A percentile compares a stretch with the other conserved stretches of the same genome.
These are phyloP conservation scores for Calliopsis andreniformis DNA, from an alignment of 1,140 invertebrate genomes.

Conservation along the genomic window DNA sequence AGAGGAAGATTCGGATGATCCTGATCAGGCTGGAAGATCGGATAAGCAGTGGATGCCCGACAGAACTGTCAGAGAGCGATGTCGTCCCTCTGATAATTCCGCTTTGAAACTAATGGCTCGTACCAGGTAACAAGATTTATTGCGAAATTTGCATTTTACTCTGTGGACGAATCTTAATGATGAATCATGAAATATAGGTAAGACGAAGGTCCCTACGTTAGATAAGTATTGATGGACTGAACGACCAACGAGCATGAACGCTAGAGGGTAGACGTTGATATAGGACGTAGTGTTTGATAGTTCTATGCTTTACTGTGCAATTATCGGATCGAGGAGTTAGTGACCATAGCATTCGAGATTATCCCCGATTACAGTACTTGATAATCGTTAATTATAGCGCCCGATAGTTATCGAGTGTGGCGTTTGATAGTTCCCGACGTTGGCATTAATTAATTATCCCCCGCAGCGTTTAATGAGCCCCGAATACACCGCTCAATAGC, in stretches of 20 bases:
- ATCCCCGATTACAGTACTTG: background rate
- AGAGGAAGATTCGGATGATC: slow-evolving; percentile 38
- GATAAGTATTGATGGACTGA: too few species aligned
- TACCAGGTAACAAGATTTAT: slow-evolving; percentile 20
- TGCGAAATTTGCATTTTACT: background rate
- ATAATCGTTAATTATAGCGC: slow-evolving; percentile 5
- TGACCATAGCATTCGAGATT: background rate
- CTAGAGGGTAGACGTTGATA: background rate
- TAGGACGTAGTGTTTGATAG: too few species aligned
- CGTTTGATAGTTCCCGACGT: slow-evolving; percentile 13
- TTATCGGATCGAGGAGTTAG: background rate
- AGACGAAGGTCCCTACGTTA: too few species aligned
- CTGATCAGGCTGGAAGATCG: slow-evolving; percentile 11
- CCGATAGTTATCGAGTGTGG: slow-evolving; percentile 7
- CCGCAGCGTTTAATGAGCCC: slow-evolving; percentile 1
- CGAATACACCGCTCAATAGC: background rate
- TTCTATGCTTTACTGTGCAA: background rate
- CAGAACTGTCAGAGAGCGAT: slow-evolving; percentile 41
- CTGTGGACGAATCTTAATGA: too few species aligned
- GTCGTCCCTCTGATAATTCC: slow-evolving; percentile 32
- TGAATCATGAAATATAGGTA: too few species aligned
- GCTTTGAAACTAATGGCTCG: slow-evolving; percentile 46
- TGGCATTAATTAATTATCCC: slow-evolving; percentile 14
- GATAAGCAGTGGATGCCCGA: slow-evolving; percentile 20
- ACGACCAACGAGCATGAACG: too few species aligned